These are phyloP conservation scores for Fratercula arctica DNA, from an alignment of 2,797 vertebrate genomes.

Conservation along the genomic window DNA sequence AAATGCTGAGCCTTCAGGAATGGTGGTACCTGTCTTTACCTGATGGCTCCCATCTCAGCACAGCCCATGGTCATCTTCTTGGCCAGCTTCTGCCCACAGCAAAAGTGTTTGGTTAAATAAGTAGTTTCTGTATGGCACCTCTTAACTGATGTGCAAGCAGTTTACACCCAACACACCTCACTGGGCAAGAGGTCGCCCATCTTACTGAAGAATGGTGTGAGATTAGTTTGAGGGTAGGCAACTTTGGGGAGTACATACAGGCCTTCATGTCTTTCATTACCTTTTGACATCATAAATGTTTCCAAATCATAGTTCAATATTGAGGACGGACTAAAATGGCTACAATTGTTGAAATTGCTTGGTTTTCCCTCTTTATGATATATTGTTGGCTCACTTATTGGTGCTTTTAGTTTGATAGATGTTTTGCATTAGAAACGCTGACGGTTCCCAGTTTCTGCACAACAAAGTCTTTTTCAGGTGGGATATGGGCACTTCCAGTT, in stretches of 20 bases:
- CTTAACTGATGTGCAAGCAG: neutral
- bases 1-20: neutral
- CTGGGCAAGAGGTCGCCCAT: accelerated
- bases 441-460: neutral
- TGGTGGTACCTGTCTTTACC: neutral
- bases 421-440: neutral
- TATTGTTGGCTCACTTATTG: neutral
- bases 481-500: neutral
- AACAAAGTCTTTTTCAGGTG: neutral
- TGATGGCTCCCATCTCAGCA: neutral
- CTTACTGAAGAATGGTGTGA: neutral
- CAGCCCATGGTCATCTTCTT: accelerated
- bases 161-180: neutral
- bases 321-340: neutral
- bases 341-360: neutral
- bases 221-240: neutral
- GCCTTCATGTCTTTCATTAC: neutral
- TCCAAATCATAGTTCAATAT: neutral
- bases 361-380: neutral
- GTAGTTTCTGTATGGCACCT: neutral
- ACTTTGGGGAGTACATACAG: neutral
- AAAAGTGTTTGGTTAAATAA: neutral
- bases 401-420: accelerated
- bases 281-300: neutral
- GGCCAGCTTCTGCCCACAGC: neutral